phyloP scores from a whole-genome alignment of 2,113 vertebrate species.

The Scartelaos histophorus region DNA sequence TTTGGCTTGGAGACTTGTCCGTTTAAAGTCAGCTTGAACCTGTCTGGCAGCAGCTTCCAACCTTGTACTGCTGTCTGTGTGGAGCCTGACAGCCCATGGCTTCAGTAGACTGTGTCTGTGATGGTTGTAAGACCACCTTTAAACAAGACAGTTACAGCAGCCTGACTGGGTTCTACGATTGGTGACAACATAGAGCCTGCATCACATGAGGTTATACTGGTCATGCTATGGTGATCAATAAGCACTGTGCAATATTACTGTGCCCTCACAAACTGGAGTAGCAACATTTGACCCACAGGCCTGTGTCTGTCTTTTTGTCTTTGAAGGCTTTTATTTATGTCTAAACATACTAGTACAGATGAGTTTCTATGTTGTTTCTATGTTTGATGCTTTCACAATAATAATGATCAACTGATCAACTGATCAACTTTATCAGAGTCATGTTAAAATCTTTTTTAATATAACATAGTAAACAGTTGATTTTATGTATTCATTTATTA shows the following conservation, averaged over 20 bases:
- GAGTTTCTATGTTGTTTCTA: too few species aligned
- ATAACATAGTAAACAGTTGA: too few species aligned
- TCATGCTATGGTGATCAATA: slow-evolving; percentile 18
- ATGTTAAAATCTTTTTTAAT: too few species aligned
- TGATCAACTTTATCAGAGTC: too few species aligned
- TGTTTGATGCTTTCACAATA: background rate
- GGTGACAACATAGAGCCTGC: slow-evolving; percentile 3
- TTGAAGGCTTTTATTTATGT: background rate
- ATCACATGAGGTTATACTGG: slow-evolving; percentile 18
- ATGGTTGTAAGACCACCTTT: slow-evolving; percentile 2
- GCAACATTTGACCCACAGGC: slow-evolving; percentile 5
- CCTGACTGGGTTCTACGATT: background rate
- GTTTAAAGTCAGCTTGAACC: background rate
- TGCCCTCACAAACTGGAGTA: slow-evolving; percentile 9
- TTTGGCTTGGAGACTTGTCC: background rate
- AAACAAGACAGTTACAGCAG: slow-evolving; percentile 1
- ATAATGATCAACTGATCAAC: too few species aligned
- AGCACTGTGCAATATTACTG: slow-evolving; percentile 15
- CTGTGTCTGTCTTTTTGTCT: slow-evolving; percentile 1
- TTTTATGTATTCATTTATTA: too few species aligned
- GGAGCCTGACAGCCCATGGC: background rate
- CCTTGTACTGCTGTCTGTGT: background rate
- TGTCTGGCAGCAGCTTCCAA: background rate
- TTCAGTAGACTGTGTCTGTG: slow-evolving; percentile 1
- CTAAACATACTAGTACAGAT: background rate